Percentiles rank a stretch among this genome's conserved stretches.
These are phyloP conservation scores for Chironomus riparius DNA, from an alignment of 2,888 invertebrate genomes.

Conservation along the genomic window DNA sequence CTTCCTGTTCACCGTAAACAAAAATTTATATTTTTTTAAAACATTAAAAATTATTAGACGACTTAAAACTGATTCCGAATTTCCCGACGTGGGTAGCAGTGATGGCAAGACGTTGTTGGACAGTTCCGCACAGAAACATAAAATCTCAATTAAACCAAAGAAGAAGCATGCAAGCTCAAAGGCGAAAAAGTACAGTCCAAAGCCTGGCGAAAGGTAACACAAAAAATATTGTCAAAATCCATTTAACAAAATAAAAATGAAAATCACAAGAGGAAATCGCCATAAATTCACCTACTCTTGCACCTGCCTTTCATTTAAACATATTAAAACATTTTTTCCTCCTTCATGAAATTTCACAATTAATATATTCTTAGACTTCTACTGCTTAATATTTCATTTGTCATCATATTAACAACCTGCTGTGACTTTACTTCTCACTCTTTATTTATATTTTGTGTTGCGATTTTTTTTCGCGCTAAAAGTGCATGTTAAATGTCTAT, in stretches of 20 bases:
- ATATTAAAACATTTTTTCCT: neutral
- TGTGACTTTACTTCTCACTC: neutral
- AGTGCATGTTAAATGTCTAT: no score
- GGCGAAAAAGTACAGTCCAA: conserved; percentile 25
- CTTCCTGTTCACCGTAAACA: neutral
- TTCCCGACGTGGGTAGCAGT: conserved; percentile 49
- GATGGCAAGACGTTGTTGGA: conserved; percentile 53
- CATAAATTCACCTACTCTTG: neutral
- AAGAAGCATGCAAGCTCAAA: conserved; percentile 50
- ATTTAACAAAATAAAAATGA: no score
- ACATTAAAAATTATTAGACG: conserved; percentile 39
- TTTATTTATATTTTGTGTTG: neutral
- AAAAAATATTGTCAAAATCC: neutral
- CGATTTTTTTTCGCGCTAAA: no score
- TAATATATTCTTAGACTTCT: neutral
- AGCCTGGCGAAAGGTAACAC: conserved; percentile 31
- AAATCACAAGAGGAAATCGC: neutral
- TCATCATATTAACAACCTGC: neutral
- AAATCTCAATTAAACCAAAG: conserved; percentile 61
- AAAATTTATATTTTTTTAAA: neutral
- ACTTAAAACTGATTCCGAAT: conserved; percentile 48
- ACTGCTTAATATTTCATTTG: neutral
- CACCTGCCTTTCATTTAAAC: neutral
- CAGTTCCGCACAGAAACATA: conserved; percentile 64
- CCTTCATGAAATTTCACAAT: neutral